Conservation (phyloP, 1,140 invertebrate species). For the Diploscapter pachys region DNA sequence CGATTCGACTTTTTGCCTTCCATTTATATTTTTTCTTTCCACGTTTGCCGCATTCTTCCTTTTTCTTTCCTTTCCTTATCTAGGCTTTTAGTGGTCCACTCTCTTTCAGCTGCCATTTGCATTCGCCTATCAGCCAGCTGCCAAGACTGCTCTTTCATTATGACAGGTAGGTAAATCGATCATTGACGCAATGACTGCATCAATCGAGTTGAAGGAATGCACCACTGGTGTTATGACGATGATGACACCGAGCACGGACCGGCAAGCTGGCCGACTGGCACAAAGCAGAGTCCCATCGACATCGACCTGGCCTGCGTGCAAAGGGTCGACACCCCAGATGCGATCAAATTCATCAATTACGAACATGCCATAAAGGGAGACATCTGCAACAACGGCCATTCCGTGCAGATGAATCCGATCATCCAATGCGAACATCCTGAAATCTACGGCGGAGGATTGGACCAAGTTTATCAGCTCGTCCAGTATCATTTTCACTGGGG, state of each 20-base stretch:
- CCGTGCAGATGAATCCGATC: conserved; percentile 52
- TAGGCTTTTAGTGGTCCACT: too few relatives aligned
- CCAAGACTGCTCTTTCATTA: too few relatives aligned
- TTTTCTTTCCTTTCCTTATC: too few relatives aligned
- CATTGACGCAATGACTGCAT: too few relatives aligned
- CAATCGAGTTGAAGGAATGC: conserved; percentile 5
- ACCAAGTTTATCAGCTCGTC: conserved; percentile 50
- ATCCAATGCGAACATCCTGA: conserved; percentile 43
- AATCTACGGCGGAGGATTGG: conserved; percentile 52
- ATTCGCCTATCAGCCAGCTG: too few relatives aligned
- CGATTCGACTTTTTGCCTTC: too few relatives aligned
- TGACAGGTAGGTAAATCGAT: too few relatives aligned
- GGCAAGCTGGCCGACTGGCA: conserved; percentile 43
- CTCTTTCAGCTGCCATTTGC: too few relatives aligned
- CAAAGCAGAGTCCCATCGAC: conserved; percentile 51
- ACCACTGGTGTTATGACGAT: conserved; percentile 40
- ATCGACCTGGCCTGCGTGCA: conserved; percentile 41
- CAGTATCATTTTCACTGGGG: conserved; percentile 56
- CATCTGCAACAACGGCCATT: conserved; percentile 51
- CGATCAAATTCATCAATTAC: conserved; percentile 50
- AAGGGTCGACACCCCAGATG: conserved; percentile 34
- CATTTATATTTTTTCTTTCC: too few relatives aligned
- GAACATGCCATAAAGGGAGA: conserved; percentile 44
- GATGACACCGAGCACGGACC: conserved; percentile 44
- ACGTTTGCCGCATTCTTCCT: too few relatives aligned